A percentile compares a stretch with the other conserved stretches of the same genome.
Conservation (phyloP, 2,113 vertebrate genomes). For the Hemiscyllium ocellatum region DNA sequence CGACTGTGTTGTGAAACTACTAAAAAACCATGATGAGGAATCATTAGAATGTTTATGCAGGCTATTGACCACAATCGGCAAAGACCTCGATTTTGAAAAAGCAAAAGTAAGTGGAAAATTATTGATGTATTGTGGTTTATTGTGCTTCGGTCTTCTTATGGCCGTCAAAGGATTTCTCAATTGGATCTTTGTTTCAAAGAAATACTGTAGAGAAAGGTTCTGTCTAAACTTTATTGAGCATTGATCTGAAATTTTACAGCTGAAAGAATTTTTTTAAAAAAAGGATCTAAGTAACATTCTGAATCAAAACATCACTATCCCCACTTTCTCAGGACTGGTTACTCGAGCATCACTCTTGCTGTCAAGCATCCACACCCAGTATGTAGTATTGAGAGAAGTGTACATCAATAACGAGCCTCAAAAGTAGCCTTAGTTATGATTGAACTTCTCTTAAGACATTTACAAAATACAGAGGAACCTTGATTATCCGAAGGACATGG, state of each 20-base stretch:
- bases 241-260: not conserved
- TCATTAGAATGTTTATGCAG: conserved; percentile 92
- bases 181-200: not conserved
- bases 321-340: not conserved
- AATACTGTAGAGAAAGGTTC: not conserved
- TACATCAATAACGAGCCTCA: not conserved
- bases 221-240: not conserved
- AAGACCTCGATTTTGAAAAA: conserved; percentile 95
- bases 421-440: not conserved
- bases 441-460: not conserved
- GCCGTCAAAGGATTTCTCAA: not conserved
- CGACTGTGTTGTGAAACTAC: conserved; percentile 91
- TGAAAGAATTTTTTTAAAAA: not conserved
- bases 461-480: not conserved
- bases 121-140: not conserved
- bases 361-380: not conserved
- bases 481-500: too few relatives aligned
- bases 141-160: not conserved
- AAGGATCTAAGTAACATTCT: not conserved
- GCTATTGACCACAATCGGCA: conserved; percentile 92
- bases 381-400: not conserved
- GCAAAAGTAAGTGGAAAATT: conserved; percentile 72
- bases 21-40: conserved; percentile 92
- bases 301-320: not conserved
- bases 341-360: not conserved